These are phyloP conservation scores for Isichthys henryi DNA, from an alignment of 2,113 vertebrate genomes.

Conservation along the genomic window DNA sequence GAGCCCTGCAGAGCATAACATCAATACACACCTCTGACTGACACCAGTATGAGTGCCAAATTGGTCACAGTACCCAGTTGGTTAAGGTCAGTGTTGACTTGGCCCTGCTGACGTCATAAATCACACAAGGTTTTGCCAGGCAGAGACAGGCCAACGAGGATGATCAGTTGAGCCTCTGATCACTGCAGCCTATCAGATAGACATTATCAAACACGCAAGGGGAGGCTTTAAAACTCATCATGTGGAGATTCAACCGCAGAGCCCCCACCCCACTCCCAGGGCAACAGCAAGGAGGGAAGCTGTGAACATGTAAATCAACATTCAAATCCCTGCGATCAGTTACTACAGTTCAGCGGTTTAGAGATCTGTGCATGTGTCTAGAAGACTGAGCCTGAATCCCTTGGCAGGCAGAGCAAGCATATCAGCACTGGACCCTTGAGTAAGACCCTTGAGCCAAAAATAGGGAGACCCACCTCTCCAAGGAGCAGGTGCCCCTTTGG, in stretches of 20 bases:
- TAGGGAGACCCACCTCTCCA: constrained; percentile 75
- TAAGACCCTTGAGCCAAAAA: neutral
- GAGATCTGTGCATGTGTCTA: neutral
- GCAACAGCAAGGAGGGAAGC: neutral
- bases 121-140: neutral
- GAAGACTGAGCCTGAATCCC: neutral
- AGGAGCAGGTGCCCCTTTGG: constrained; percentile 74
- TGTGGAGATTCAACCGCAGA: neutral
- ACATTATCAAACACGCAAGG: neutral
- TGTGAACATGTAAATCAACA: neutral
- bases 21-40: neutral
- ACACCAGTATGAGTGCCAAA: neutral
- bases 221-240: neutral
- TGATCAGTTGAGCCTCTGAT: neutral
- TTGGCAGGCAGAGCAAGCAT: neutral
- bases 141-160: neutral
- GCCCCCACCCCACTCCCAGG: neutral
- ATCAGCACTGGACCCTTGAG: neutral
- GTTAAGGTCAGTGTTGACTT: neutral
- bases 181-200: neutral
- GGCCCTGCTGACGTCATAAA: neutral
- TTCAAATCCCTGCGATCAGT: neutral
- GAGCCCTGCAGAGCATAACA: neutral
- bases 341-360: neutral
- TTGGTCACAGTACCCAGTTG: neutral